These are phyloP conservation scores for Scotopteryx bipunctaria DNA, from an alignment of 2,888 invertebrate genomes.

Conservation along the genomic window DNA sequence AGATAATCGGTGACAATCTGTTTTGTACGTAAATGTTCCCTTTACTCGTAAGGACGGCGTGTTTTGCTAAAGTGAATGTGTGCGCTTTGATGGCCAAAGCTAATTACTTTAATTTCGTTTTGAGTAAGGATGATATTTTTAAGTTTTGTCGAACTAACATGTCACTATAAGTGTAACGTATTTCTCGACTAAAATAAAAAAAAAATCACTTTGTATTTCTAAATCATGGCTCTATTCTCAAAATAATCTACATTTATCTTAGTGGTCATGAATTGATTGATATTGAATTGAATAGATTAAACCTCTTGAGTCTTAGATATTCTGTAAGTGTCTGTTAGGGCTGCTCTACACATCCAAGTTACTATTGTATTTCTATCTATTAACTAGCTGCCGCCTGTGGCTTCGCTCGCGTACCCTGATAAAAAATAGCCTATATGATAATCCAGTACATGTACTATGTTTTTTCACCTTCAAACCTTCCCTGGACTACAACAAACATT, in stretches of 20 bases:
- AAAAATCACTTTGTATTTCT: not conserved
- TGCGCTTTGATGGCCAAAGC: slow-evolving; percentile 62
- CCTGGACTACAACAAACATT: too few species aligned
- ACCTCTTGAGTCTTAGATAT: slow-evolving; percentile 20
- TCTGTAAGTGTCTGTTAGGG: slow-evolving; percentile 17
- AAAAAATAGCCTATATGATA: too few species aligned
- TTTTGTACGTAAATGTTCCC: slow-evolving; percentile 5
- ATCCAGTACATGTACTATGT: too few species aligned
- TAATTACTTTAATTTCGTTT: slow-evolving; percentile 44
- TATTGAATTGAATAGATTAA: slow-evolving; percentile 34
- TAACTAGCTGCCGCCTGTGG: too few species aligned
- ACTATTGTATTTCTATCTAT: too few species aligned
- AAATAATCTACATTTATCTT: slow-evolving; percentile 7
- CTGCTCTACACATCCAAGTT: slow-evolving; percentile 5
- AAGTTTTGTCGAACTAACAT: slow-evolving; percentile 55
- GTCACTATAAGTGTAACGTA: slow-evolving; percentile 73
- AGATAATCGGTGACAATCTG: not conserved
- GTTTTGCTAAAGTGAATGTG: slow-evolving; percentile 46
- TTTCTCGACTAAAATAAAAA: slow-evolving; percentile 6
- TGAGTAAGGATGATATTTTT: slow-evolving; percentile 46
- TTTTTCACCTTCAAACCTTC: too few species aligned
- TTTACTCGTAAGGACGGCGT: slow-evolving; percentile 17
- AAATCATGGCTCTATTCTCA: slow-evolving; percentile 10
- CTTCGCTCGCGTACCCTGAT: too few species aligned
- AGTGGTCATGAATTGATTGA: slow-evolving; percentile 23